Evolutionary conservation across 2,113 vertebrate genomes (phyloP), one percentile per base, ranked within the genome.

Genomic region (Nothocercus julius): DNA sequence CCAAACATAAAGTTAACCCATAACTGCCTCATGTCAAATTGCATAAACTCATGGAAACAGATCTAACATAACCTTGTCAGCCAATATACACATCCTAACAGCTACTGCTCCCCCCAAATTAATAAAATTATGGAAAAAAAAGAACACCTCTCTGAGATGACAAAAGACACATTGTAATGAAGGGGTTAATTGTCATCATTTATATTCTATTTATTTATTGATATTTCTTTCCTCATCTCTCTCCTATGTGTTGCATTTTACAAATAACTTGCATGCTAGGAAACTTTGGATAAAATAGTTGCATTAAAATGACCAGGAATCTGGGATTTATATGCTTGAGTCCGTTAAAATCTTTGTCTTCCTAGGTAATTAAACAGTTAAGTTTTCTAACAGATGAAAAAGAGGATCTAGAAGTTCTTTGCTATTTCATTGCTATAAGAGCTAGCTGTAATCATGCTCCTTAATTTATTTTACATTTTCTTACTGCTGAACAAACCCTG

Each of bases 1-100:
- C 70, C 53, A 95, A 91, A 72, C 76, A 36, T 15, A 27, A 90
- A 63, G 49, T 97, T 97, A 98, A 98, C 97, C 94, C 93, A 0
- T 95, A 75, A 17, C 14, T 64, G 32, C 87, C 68, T 51, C 0
- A 2, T 8, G 20, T 68, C 25, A 21, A 3, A 5, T 34, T 85
- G 17, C 38, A 59, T n/a, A 78, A 74, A 38, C 3, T 53, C 34
- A 44, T 42, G 30, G 20, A 93, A 83, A 47, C 7, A 3, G 38
- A 54, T 53, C 68, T 81, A 45, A 2, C 7, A 44, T 6, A 70
- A 54, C 3, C 13, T 42, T 81, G 36, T 34, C 59, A 78, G 12
- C 53, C n/a, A 47, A 34, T 24, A 12, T 17, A 56, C 9, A 13
- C 11, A 88, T 72, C 36, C 19, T 34, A 47, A 51, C 24, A 80